Evolutionary conservation across 2,113 vertebrate species (phyloP), one percentile per base, ranked within the genome.

Genomic region (Morone saxatilis): DNA sequence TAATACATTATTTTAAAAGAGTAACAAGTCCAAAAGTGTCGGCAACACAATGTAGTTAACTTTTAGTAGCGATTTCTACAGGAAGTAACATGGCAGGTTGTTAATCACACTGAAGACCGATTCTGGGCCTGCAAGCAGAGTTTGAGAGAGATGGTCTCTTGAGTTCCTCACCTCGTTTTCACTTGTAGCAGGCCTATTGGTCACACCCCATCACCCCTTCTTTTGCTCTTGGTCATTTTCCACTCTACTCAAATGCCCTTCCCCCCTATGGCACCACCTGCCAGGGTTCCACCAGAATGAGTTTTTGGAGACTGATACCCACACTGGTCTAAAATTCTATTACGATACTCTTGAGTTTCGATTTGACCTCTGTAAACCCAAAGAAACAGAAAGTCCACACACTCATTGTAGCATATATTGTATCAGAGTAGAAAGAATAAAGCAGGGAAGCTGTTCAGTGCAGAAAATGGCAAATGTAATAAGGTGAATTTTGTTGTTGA

Each of bases 1-100:
- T 77, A 31, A 85, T 78, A 62, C 54, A 81, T 80, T 61, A 83
- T 83, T 71, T 85, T 50, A 91, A 86, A 81, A 66, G 76, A 88
- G 84, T 69, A 80, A 76, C 66, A 83, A 86, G 88, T 89, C 71
- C 66, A 72, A 86, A 86, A 83, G 11, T 87, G 54, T 60, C 86
- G 80, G 76, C 79, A 88, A 80, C 67, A 51, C 71, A 75, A 50
- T 56, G 43, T 62, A 20, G 60, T 74, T 60, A 83, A 88, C 80
- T 87, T 90, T 60, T 67, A 68, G 73, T 20, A 57, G 75, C 7
- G 1, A 59, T 74, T 83, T 80, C 62, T 78, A 60, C 38, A 16
- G 68, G 74, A 86, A 73, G 77, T 31, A 54, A 54, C 41, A 41
- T 72, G 70, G 71, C 76, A 86, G 83, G 76, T 80, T 68, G 71